A percentile compares a stretch with the other conserved stretches of the same genome.
phyloP scores from a whole-genome alignment of 2,797 vertebrate genomes.

The Enteromius anoplus region DNA sequence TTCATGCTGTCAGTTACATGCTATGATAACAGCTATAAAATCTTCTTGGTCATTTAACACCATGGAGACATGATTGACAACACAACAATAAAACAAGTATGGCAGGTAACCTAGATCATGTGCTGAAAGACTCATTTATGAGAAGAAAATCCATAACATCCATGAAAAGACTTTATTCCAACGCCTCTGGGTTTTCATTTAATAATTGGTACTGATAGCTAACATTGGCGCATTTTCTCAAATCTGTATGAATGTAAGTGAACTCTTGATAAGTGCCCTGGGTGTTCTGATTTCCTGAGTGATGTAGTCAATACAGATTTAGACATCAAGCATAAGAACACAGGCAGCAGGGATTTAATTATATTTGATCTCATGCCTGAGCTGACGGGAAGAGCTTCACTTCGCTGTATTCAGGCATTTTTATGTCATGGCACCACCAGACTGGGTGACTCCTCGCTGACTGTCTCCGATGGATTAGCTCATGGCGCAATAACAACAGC shows the following conservation, averaged over 20 bases:
- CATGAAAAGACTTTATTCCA: neutral
- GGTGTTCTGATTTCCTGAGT: neutral
- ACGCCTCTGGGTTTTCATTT: neutral
- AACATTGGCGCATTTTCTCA: neutral
- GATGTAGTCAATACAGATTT: constrained; percentile 22
- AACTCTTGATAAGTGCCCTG: neutral
- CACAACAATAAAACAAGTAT: constrained; percentile 37
- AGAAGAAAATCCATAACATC: neutral
- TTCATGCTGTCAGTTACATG: constrained; percentile 26
- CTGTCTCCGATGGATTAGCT: constrained; percentile 48
- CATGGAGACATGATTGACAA: constrained; percentile 21
- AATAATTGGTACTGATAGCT: neutral
- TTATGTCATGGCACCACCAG: constrained; percentile 57
- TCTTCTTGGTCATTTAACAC: constrained; percentile 24
- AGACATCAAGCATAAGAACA: constrained; percentile 26
- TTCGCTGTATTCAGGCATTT: constrained; percentile 54
- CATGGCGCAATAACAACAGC: constrained; percentile 52
- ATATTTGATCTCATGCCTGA: constrained; percentile 43
- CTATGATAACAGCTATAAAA: constrained; percentile 41
- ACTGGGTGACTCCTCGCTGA: constrained; percentile 51
- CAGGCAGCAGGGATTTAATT: constrained; percentile 24
- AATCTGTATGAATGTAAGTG: constrained; percentile 7
- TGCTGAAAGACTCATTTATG: constrained; percentile 1
- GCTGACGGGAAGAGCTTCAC: constrained; percentile 43
- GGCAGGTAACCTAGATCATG: constrained; percentile 16